These are phyloP conservation scores for Puma concolor DNA, from an alignment of 2,113 vertebrate genomes.

Conservation along the genomic window DNA sequence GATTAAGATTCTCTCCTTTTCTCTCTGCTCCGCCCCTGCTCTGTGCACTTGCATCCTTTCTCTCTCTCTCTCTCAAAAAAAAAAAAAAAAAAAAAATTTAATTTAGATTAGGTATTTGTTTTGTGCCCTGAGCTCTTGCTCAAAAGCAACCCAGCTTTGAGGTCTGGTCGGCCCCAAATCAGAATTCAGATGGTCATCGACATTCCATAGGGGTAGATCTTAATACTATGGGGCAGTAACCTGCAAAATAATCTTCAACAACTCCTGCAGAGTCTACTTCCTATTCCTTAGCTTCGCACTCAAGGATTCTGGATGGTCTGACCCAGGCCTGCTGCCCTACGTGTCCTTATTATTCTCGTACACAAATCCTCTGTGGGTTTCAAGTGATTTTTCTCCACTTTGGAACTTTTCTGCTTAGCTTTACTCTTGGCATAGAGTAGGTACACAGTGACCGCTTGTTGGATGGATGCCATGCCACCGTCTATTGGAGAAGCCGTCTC, in stretches of 20 bases:
- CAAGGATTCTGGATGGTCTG: not conserved
- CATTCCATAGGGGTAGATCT: not conserved
- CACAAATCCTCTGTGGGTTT: conserved; percentile 9
- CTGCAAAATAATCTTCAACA: not conserved
- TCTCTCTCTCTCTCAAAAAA: too few relatives aligned
- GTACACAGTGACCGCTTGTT: not conserved
- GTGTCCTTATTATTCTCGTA: conserved; percentile 23
- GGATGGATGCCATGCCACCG: not conserved
- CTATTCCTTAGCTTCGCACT: not conserved
- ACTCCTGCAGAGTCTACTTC: not conserved
- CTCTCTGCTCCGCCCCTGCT: too few relatives aligned
- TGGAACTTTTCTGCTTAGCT: conserved; percentile 7
- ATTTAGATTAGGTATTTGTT: conserved; percentile 34
- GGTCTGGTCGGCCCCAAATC: not conserved
- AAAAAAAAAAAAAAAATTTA: not conserved
- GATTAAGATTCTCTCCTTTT: too few relatives aligned
- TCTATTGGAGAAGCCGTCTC: not conserved
- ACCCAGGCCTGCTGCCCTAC: not conserved
- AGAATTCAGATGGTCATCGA: not conserved
- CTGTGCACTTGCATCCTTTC: too few relatives aligned
- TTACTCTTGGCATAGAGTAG: conserved; percentile 5
- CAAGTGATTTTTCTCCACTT: conserved; percentile 1
- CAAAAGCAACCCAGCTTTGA: conserved; percentile 21
- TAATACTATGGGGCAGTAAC: not conserved
- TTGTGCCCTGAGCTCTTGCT: conserved; percentile 28